Conservation (phyloP, 2,888 invertebrate genomes). For the Pristionchus fissidentatus region DNA sequence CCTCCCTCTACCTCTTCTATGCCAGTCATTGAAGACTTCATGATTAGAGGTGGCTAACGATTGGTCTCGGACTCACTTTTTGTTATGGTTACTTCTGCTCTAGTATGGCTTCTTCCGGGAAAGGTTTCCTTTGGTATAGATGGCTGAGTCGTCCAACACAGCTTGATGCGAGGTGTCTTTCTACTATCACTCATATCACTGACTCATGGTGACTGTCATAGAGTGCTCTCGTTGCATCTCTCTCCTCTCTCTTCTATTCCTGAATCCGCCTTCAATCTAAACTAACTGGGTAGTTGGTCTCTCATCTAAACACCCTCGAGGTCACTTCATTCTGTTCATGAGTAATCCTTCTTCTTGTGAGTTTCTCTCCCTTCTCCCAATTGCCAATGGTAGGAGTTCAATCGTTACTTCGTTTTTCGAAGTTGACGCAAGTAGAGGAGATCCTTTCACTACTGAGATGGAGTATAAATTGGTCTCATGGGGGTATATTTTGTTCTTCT, state of each 20-base stretch:
- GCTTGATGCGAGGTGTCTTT: not conserved
- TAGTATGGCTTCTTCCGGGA: too few relatives aligned
- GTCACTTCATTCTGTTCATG: not conserved
- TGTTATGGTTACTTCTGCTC: not conserved
- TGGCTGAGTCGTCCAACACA: not conserved
- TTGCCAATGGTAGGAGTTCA: not conserved
- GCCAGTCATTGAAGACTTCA: slow-evolving; percentile 13
- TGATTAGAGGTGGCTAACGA: slow-evolving; percentile 33
- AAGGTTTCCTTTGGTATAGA: too few relatives aligned
- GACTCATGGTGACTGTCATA: not conserved
- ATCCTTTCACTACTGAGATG: not conserved
- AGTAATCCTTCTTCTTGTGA: slow-evolving; percentile 22
- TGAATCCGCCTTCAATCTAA: not conserved
- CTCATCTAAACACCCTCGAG: not conserved
- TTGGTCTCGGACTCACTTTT: too few relatives aligned
- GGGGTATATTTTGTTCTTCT: not conserved
- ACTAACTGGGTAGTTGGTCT: not conserved
- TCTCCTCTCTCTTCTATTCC: slow-evolving; percentile 24
- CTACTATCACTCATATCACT: not conserved
- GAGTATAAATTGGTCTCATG: not conserved
- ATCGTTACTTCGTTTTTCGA: too few relatives aligned
- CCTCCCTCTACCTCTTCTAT: not conserved
- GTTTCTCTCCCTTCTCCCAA: not conserved
- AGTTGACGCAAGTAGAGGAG: not conserved
- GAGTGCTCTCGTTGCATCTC: not conserved